Percentiles rank a stretch among this genome's conserved stretches.
Evolutionary conservation across 1,140 invertebrate species (phyloP).

Genomic region (Helicoverpa armigera): DNA sequence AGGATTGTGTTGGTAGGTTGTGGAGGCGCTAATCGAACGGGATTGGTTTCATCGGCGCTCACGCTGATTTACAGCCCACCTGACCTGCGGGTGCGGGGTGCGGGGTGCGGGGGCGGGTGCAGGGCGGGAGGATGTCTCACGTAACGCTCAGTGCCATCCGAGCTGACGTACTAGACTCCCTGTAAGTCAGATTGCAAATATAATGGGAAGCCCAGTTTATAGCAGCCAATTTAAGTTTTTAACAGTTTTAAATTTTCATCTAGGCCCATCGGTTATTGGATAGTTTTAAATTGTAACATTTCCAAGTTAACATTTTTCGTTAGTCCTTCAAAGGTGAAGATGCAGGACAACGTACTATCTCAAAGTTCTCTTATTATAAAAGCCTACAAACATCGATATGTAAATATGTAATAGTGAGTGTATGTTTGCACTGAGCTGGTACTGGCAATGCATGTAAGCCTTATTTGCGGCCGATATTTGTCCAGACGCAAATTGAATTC

Average conservation of each 20-base stretch:
- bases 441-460: not conserved
- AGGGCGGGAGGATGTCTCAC: not conserved
- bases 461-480: conserved; percentile 34
- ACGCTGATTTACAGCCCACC: conserved; percentile 55
- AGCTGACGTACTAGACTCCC: conserved; percentile 32
- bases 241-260: no score
- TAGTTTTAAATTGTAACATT: not conserved
- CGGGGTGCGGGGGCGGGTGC: not conserved
- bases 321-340: no score
- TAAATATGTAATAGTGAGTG: no score
- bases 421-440: not conserved
- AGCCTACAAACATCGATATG: not conserved
- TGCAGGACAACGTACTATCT: no score
- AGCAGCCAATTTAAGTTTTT: not conserved
- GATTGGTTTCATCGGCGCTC: conserved; percentile 59
- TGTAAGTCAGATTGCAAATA: conserved; percentile 30
- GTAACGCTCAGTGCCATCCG: not conserved
- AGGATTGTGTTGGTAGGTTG: not conserved
- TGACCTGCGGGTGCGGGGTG: conserved; percentile 1
- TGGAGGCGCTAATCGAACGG: conserved; percentile 62
- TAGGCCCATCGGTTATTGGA: not conserved
- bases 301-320: no score
- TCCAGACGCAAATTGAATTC: conserved; percentile 40
- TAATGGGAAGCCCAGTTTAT: not conserved
- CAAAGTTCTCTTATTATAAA: no score